These are phyloP conservation scores for Lerista edwardsae DNA, from an alignment of 2,797 vertebrate genomes.

Conservation along the genomic window DNA sequence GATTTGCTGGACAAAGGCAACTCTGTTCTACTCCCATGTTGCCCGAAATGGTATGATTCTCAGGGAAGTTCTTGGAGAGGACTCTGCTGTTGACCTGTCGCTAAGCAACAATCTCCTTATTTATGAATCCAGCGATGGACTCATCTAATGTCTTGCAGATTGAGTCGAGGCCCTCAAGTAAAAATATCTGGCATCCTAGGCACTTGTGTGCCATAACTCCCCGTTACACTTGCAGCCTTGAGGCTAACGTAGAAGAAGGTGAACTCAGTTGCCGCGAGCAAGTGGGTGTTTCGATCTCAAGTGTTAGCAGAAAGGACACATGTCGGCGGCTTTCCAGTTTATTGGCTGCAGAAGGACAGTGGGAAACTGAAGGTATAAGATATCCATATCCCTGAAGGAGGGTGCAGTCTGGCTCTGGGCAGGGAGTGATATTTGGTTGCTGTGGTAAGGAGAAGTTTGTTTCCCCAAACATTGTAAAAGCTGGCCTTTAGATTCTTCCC, in stretches of 20 bases:
- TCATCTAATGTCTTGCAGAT: not conserved
- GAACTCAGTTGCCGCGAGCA: not conserved
- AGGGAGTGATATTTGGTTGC: conserved; percentile 4
- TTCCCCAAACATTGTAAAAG: conserved; percentile 20
- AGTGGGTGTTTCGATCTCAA: not conserved
- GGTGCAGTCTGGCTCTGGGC: not conserved
- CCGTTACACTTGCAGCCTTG: not conserved
- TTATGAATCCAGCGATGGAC: not conserved
- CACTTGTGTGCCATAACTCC: not conserved
- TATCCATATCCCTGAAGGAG: conserved; percentile 8
- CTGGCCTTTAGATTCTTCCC: conserved; percentile 5
- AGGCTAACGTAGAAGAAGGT: not conserved
- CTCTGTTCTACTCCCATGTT: not conserved
- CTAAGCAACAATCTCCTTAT: not conserved
- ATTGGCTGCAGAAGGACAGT: not conserved
- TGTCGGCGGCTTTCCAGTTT: conserved; percentile 1
- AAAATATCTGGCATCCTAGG: not conserved
- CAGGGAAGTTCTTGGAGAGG: not conserved
- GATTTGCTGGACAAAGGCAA: not conserved
- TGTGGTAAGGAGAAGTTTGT: conserved; percentile 22
- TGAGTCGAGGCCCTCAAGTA: not conserved
- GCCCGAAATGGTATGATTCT: conserved; percentile 1
- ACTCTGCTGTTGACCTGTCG: not conserved
- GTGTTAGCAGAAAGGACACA: not conserved
- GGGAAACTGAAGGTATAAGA: not conserved